phyloP scores from a whole-genome alignment of 1,140 invertebrate species.

The Luehdorfia chinensis region DNA sequence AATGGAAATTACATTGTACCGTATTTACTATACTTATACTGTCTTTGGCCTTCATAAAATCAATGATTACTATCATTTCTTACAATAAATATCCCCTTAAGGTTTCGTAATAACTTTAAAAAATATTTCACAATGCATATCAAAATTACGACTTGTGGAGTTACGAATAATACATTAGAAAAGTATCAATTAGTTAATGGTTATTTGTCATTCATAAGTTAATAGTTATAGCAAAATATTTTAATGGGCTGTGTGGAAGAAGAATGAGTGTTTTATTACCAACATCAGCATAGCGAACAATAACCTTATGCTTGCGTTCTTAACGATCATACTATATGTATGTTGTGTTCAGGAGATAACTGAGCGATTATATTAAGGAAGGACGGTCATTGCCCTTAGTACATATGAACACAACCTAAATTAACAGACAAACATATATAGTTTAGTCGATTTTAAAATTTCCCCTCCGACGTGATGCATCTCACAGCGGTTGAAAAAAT shows the following conservation, averaged over 20 bases:
- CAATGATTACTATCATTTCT: too few relatives aligned
- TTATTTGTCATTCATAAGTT: background rate
- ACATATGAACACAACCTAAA: slow-evolving; percentile 10
- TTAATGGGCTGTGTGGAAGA: background rate
- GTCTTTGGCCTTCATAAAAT: too few relatives aligned
- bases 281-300: slow-evolving; percentile 3
- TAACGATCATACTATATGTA: slow-evolving; percentile 5
- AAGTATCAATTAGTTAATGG: slow-evolving; percentile 8
- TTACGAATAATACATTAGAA: too few relatives aligned
- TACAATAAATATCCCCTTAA: too few relatives aligned
- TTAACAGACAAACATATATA: slow-evolving; percentile 7
- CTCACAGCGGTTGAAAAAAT: background rate
- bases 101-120: too few relatives aligned
- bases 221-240: background rate
- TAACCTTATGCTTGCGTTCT: slow-evolving; percentile 7
- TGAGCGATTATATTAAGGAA: slow-evolving; percentile 35
- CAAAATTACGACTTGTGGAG: too few relatives aligned
- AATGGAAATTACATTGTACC: too few relatives aligned
- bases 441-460: slow-evolving; percentile 5
- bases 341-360: slow-evolving; percentile 20
- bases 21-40: too few relatives aligned
- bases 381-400: slow-evolving; percentile 51
- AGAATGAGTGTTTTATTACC: background rate
- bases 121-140: too few relatives aligned
- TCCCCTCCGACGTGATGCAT: too few relatives aligned